Percentiles rank a stretch among this genome's conserved stretches.
Conservation (phyloP, 1,140 invertebrate species). For the Ceratosolen solmsi region DNA sequence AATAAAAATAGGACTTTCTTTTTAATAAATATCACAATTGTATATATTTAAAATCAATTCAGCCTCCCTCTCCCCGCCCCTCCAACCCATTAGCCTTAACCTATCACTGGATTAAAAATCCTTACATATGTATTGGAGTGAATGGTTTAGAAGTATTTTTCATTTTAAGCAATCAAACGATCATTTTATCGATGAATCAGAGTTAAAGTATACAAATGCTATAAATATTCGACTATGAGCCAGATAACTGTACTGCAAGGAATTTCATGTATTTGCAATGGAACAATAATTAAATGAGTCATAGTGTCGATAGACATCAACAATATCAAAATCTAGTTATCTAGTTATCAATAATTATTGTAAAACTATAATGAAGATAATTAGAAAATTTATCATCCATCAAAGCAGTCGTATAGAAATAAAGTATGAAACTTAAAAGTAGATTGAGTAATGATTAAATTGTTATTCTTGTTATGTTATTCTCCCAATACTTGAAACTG, state of each 20-base stretch:
- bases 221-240: conserved; percentile 5
- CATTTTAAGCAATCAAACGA: conserved; percentile 6
- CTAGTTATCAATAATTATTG: background rate
- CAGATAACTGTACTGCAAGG: conserved; percentile 18
- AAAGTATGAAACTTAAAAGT: background rate
- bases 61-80: no score
- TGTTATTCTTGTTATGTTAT: background rate
- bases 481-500: no score
- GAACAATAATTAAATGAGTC: conserved; percentile 21
- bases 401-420: background rate
- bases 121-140: background rate
- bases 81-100: no score
- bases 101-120: no score
- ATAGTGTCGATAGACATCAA: background rate
- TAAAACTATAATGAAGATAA: background rate
- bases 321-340: background rate
- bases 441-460: background rate
- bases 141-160: conserved; percentile 14
- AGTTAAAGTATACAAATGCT: conserved; percentile 8
- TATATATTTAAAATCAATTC: no score
- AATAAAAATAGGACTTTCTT: background rate
- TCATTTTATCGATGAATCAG: background rate
- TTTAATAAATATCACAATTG: no score
- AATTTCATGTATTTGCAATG: background rate
- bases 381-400: background rate